Conservation (phyloP, 2,888 invertebrate species). For the Cryptophagus acutangulus region DNA sequence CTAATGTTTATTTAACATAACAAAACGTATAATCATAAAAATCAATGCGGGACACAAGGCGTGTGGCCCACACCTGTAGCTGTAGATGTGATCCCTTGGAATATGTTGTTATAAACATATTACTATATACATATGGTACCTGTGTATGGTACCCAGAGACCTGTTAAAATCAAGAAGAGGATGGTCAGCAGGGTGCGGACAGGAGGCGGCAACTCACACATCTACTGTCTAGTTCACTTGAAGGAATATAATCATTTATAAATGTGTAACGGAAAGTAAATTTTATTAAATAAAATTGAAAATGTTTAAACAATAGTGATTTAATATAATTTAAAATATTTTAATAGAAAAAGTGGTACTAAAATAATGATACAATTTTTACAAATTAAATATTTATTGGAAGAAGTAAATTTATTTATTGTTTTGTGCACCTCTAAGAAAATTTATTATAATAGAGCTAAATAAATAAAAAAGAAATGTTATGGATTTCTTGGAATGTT, state of each 20-base stretch:
- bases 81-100: conserved; percentile 15
- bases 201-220: conserved; percentile 32
- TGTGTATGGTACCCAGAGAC: neutral
- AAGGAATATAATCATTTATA: conserved; percentile 5
- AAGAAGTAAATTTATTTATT: too few relatives aligned
- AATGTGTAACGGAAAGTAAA: neutral
- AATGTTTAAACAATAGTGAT: too few relatives aligned
- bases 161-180: conserved; percentile 11
- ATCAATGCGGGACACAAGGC: conserved; percentile 39
- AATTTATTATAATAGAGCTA: too few relatives aligned
- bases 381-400: too few relatives aligned
- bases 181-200: conserved; percentile 31
- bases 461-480: too few relatives aligned
- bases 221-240: conserved; percentile 17
- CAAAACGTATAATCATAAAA: conserved; percentile 47
- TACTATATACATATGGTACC: neutral
- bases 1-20: conserved; percentile 48
- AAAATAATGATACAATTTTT: too few relatives aligned
- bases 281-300: too few relatives aligned
- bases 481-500: too few relatives aligned
- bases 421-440: too few relatives aligned
- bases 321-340: too few relatives aligned
- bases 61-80: conserved; percentile 44
- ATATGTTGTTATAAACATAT: neutral
- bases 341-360: too few relatives aligned